Conservation (phyloP, 2,113 vertebrate species). For the Zapus hudsonius region DNA sequence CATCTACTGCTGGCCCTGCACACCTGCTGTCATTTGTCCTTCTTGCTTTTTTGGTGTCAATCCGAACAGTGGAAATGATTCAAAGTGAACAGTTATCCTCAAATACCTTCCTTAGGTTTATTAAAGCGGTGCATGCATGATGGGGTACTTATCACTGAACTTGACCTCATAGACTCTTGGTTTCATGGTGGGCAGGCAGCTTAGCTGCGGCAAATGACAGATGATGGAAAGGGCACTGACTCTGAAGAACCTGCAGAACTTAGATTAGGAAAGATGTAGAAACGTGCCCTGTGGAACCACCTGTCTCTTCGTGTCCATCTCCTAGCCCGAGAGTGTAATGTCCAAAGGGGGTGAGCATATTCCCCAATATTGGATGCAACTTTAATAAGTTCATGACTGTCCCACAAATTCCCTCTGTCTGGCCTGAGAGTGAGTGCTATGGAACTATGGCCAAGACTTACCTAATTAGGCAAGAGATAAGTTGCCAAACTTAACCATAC, state of each 20-base stretch:
- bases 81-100: conserved; percentile 46
- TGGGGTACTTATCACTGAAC: conserved; percentile 14
- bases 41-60: neutral
- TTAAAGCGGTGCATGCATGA: conserved; percentile 30
- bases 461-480: neutral
- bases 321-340: neutral
- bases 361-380: neutral
- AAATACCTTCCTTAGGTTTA: conserved; percentile 49
- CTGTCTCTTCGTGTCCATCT: neutral
- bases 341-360: neutral
- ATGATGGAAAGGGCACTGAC: neutral
- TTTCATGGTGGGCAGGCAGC: conserved; percentile 4
- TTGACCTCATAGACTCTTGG: neutral
- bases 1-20: neutral
- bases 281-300: neutral
- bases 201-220: conserved; percentile 29
- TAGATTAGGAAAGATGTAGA: conserved; percentile 14
- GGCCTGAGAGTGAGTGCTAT: neutral
- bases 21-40: neutral
- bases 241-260: conserved; percentile 32
- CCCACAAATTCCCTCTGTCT: neutral
- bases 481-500: neutral
- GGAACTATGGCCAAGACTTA: neutral
- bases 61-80: neutral
- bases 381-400: conserved; percentile 55